Evolutionary conservation across 2,797 vertebrate genomes (phyloP).

Genomic region (Oreochromis mossambicus): DNA sequence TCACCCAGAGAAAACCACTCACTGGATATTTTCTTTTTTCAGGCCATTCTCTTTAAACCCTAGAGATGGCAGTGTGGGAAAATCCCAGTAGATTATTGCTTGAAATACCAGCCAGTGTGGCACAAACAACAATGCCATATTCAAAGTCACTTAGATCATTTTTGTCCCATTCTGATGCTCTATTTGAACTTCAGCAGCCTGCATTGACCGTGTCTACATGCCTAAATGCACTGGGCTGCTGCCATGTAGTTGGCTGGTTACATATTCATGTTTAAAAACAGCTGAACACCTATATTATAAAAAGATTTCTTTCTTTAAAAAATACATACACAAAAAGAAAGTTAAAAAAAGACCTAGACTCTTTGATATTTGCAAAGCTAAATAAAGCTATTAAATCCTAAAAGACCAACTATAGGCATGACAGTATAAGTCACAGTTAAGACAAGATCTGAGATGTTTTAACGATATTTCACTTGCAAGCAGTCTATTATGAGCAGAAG

Average conservation of each 20-base stretch:
- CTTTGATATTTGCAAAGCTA: neutral
- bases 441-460: neutral
- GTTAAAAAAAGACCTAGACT: neutral
- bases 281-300: neutral
- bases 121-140: neutral
- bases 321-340: neutral
- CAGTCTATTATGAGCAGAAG: neutral
- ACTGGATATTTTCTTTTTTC: neutral
- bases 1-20: neutral
- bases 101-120: neutral
- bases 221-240: neutral
- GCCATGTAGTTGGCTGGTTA: neutral
- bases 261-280: neutral
- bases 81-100: neutral
- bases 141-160: neutral
- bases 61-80: neutral
- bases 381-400: neutral
- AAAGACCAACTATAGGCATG: neutral
- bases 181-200: neutral
- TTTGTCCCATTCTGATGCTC: neutral
- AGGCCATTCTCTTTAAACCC: neutral
- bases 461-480: neutral
- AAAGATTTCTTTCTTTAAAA: neutral
- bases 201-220: neutral
- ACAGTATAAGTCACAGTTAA: neutral